Base-by-base conservation (phyloP, 2,113 vertebrate genomes). In the Lamprotornis superbus region DNA sequence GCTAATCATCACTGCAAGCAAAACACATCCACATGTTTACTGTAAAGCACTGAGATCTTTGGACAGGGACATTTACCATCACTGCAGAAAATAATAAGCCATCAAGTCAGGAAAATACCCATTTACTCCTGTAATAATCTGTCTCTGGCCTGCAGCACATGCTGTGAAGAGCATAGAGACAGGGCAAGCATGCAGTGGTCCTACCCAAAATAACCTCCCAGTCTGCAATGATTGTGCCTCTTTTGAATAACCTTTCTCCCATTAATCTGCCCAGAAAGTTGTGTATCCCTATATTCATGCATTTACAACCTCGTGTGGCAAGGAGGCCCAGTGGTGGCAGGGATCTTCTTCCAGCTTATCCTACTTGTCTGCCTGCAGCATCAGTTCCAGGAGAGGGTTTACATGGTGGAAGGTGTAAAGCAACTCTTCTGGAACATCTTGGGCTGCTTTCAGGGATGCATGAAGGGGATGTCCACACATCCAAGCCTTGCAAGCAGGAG, bases 1-100 rank as follows among this genome's bases (percentile, higher is more conserved):
- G 93, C 96, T 93, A 44, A 92, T 56, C 69, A 93, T 64, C 67
- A 31, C 92, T 53, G 42, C 1, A 6, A 93, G 84, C 42, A 83
- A 89, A 96, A 93, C 40, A 78, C 52, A 68, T 67, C 73, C 94
- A 92, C 94, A 75, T 93, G 91, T 71, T 78, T 91, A 60, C 68
- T 71, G 83, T 65, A 87, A 83, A 81, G 68, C 83, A 74, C 35
- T 0, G 0, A 78, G 55, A 59, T 92, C 83, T 88, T 89, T 56
- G 89, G 46, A 70, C 64, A 77, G 83, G 64, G 42, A 77, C 55
- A 47, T 89, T 83, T 68, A 78, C 33, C 55, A 53, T 49, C 70
- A 19, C n/a, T 68, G 49, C 42, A 59, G 77, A 93, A 91, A 91
- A 91, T 30, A 63, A 85, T 55, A 33, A 85, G 52, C 42, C 37